A percentile compares a stretch with the other conserved stretches of the same genome.
Conservation (phyloP, 2,113 vertebrate genomes). For the Tiliqua scincoides region DNA sequence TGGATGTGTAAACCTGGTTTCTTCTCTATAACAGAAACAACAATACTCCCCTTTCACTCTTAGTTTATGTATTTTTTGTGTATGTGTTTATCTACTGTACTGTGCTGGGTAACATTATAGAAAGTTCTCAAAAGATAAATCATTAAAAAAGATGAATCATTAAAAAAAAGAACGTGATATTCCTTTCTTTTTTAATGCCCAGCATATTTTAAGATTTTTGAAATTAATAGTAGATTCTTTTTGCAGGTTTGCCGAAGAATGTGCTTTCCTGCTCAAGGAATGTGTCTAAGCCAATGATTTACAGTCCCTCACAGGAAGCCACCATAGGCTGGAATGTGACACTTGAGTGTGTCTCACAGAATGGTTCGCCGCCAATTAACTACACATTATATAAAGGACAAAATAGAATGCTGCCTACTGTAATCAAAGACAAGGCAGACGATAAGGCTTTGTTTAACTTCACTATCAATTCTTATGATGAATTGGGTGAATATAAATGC, state of each 20-base stretch:
- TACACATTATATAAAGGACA: slow-evolving; percentile 39
- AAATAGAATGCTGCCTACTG: background rate
- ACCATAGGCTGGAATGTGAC: background rate
- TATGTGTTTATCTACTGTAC: background rate
- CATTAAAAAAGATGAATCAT: no score
- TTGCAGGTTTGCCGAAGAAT: background rate
- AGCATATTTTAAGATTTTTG: background rate
- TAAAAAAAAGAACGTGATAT: background rate
- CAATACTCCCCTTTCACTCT: no score
- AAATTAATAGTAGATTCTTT: background rate
- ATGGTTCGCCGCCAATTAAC: slow-evolving; percentile 23
- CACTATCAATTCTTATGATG: slow-evolving; percentile 51
- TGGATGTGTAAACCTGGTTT: no score
- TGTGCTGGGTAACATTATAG: no score
- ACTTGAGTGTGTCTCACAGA: slow-evolving; percentile 1
- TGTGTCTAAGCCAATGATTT: background rate
- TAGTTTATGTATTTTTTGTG: background rate
- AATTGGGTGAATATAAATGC: slow-evolving; percentile 75
- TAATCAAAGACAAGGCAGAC: background rate
- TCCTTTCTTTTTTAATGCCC: background rate
- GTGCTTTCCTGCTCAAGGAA: background rate
- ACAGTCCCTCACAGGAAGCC: background rate
- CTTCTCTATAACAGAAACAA: no score
- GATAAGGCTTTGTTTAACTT: slow-evolving; percentile 37
- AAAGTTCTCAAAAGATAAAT: background rate